A percentile compares a stretch with the other conserved stretches of the same genome.
Conservation (phyloP, 2,888 invertebrate species). For the Papilio protenor region DNA sequence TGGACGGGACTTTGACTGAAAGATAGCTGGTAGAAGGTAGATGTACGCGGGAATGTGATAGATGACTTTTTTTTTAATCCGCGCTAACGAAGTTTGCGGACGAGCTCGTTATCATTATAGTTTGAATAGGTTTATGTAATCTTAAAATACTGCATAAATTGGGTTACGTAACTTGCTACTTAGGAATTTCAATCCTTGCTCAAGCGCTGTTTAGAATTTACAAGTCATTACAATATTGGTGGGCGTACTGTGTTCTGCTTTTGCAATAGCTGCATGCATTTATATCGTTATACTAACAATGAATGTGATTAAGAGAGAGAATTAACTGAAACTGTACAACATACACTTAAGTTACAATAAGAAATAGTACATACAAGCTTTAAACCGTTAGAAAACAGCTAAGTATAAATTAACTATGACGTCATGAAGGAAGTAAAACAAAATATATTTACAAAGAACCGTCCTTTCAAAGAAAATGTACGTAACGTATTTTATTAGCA, state of each 20-base stretch:
- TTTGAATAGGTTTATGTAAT: neutral
- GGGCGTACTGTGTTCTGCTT: neutral
- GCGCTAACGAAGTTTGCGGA: too few species aligned
- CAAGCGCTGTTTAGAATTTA: neutral
- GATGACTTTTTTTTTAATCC: too few species aligned
- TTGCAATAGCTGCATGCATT: neutral
- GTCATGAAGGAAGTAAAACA: neutral
- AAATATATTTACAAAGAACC: neutral
- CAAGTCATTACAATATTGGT: slow-evolving; percentile 1
- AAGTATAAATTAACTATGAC: neutral
- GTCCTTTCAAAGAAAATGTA: neutral
- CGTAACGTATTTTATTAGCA: neutral
- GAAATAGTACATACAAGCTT: neutral
- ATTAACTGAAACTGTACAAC: neutral
- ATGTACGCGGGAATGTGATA: too few species aligned
- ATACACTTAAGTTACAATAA: neutral
- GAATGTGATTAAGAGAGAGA: neutral
- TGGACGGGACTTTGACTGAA: too few species aligned
- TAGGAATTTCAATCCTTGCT: neutral
- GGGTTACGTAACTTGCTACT: neutral
- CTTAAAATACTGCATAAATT: neutral
- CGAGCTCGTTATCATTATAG: too few species aligned
- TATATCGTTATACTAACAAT: neutral
- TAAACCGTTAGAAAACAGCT: neutral
- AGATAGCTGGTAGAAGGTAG: too few species aligned